Conservation (phyloP, 1,140 invertebrate species). For the Euura lappo region DNA sequence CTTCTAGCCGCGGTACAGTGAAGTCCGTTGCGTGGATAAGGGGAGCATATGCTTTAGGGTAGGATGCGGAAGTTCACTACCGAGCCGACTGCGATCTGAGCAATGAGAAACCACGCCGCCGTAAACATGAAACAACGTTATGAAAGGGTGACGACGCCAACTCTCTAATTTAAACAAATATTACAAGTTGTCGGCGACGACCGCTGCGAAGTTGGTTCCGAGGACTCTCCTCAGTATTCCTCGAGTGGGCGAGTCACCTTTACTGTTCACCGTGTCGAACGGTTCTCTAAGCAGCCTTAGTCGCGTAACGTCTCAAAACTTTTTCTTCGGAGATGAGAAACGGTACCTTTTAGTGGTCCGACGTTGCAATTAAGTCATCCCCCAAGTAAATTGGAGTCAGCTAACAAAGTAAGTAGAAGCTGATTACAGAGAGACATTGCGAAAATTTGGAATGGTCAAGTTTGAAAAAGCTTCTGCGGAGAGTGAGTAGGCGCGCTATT, state of each 20-base stretch:
- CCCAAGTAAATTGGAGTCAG: too few species aligned
- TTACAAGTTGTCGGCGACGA: constrained; percentile 25
- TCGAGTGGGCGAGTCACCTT: background rate
- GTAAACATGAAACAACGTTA: constrained; percentile 29
- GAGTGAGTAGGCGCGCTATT: constrained; percentile 1
- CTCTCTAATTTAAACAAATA: constrained; percentile 33
- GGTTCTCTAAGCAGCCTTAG: too few species aligned
- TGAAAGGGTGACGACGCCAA: constrained; percentile 18
- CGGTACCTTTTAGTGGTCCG: too few species aligned
- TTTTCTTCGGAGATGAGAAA: too few species aligned
- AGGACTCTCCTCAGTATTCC: constrained; percentile 2
- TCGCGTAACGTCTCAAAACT: too few species aligned
- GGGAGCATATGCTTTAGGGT: background rate
- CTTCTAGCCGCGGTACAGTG: background rate
- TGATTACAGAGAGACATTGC: too few species aligned
- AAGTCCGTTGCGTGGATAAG: background rate
- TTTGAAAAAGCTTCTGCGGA: background rate
- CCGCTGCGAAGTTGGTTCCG: constrained; percentile 13
- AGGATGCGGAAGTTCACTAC: background rate
- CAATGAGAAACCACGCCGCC: constrained; percentile 20
- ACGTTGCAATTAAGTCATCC: too few species aligned
- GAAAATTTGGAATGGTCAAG: background rate
- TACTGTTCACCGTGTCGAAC: background rate
- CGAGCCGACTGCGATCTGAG: too few species aligned
- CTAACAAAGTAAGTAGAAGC: too few species aligned